Conservation (phyloP, 2,797 vertebrate species). For the Alca torda region DNA sequence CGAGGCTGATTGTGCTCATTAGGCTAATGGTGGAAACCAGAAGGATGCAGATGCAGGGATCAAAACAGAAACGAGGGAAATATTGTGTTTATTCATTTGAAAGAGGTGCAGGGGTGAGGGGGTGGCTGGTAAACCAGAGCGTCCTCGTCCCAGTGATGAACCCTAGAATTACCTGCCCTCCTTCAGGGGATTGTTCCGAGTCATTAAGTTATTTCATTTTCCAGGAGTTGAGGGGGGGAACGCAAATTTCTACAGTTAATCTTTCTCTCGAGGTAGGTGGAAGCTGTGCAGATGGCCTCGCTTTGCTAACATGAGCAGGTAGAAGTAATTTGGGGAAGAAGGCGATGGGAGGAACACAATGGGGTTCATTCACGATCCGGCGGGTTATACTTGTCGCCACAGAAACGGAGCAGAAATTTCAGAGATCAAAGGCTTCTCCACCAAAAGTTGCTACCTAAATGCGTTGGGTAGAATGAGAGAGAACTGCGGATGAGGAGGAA, state of each 20-base stretch:
- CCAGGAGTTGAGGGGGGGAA: background rate
- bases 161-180: constrained; percentile 14
- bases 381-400: background rate
- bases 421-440: constrained; percentile 57
- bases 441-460: constrained; percentile 29
- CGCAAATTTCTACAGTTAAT: background rate
- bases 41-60: rapidly evolving
- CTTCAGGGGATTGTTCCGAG: background rate
- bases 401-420: constrained; percentile 29
- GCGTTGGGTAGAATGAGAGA: background rate
- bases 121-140: background rate
- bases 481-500: background rate
- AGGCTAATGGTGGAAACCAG: background rate
- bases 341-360: background rate
- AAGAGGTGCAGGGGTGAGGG: background rate
- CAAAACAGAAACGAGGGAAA: background rate
- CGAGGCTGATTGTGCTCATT: background rate
- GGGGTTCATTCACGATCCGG: constrained; percentile 23
- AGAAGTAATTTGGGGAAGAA: constrained; percentile 28
- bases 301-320: background rate
- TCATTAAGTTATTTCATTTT: constrained; percentile 44
- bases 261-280: background rate
- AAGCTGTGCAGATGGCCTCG: background rate
- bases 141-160: background rate
- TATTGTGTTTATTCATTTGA: background rate